phyloP scores from a whole-genome alignment of 2,888 invertebrate genomes.

The Notocelia uddmanniana region DNA sequence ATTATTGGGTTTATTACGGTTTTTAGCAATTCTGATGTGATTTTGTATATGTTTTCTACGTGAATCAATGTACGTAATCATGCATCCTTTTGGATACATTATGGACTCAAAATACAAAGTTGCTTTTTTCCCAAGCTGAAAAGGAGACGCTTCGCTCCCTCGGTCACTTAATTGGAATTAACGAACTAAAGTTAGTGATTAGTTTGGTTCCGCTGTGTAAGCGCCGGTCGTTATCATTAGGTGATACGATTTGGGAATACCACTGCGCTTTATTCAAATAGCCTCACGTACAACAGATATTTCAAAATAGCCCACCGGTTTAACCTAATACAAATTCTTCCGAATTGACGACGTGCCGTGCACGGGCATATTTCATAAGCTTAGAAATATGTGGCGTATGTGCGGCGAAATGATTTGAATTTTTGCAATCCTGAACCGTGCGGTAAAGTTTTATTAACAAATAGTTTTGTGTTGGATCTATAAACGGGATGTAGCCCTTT shows the following conservation, averaged over 20 bases:
- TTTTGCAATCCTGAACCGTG: conserved; percentile 11
- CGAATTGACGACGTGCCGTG: conserved; percentile 27
- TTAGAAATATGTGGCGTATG: conserved; percentile 35
- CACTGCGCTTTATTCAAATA: conserved; percentile 29
- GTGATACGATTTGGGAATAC: neutral
- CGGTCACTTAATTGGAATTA: too few relatives aligned
- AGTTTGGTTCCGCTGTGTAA: too few relatives aligned
- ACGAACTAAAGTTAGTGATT: too few relatives aligned
- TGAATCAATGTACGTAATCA: too few relatives aligned
- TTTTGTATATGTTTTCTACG: too few relatives aligned
- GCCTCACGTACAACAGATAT: conserved; percentile 56
- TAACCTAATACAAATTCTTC: conserved; percentile 40
- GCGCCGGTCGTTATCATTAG: too few relatives aligned
- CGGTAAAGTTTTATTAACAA: conserved; percentile 3
- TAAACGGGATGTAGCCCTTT: neutral
- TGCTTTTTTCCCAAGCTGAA: too few relatives aligned
- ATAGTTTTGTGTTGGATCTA: conserved; percentile 10
- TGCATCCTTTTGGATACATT: too few relatives aligned
- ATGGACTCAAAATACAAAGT: too few relatives aligned
- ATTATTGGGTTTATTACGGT: too few relatives aligned
- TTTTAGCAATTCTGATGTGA: too few relatives aligned
- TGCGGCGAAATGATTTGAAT: conserved; percentile 25
- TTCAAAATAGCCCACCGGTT: conserved; percentile 46
- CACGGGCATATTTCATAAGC: conserved; percentile 50
- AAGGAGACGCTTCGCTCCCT: too few relatives aligned